A percentile compares a stretch with the other conserved stretches of the same genome.
These are phyloP conservation scores for Steromphala cineraria DNA, from an alignment of 2,888 invertebrate genomes.

Conservation along the genomic window DNA sequence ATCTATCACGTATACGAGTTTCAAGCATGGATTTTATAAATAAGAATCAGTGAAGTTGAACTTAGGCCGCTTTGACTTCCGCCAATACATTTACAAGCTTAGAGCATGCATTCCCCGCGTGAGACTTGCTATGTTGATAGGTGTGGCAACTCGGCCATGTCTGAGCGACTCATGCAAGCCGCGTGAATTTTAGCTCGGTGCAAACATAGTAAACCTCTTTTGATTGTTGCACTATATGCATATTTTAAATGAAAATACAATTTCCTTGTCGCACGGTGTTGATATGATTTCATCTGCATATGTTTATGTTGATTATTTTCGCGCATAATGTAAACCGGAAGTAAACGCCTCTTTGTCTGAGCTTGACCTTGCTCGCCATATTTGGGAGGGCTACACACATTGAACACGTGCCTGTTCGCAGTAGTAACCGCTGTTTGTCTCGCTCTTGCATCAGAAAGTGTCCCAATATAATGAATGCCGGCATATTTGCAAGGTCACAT, in stretches of 20 bases:
- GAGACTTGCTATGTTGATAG: neutral
- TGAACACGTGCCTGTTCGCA: slow-evolving; percentile 6
- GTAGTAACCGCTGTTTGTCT: neutral
- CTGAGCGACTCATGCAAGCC: neutral
- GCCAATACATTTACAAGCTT: too few species aligned
- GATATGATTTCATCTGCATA: neutral
- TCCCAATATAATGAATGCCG: neutral
- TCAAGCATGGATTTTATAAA: too few species aligned
- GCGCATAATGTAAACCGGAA: neutral
- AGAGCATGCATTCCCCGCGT: neutral
- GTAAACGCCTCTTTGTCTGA: slow-evolving; percentile 21
- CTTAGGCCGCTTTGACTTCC: too few species aligned
- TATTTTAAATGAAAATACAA: too few species aligned
- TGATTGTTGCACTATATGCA: neutral
- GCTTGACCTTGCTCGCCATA: slow-evolving; percentile 29
- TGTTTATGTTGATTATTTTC: slow-evolving; percentile 17
- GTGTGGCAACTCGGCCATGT: neutral
- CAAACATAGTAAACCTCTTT: neutral
- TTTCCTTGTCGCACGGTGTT: too few species aligned
- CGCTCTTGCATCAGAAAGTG: neutral
- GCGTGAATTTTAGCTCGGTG: neutral
- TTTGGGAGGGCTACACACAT: slow-evolving; percentile 28
- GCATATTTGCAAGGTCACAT: too few species aligned
- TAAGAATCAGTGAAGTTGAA: too few species aligned
- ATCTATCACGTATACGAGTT: too few species aligned